These are phyloP conservation scores for Podotricha telesiphe DNA, from an alignment of 2,888 invertebrate species.

Conservation along the genomic window DNA sequence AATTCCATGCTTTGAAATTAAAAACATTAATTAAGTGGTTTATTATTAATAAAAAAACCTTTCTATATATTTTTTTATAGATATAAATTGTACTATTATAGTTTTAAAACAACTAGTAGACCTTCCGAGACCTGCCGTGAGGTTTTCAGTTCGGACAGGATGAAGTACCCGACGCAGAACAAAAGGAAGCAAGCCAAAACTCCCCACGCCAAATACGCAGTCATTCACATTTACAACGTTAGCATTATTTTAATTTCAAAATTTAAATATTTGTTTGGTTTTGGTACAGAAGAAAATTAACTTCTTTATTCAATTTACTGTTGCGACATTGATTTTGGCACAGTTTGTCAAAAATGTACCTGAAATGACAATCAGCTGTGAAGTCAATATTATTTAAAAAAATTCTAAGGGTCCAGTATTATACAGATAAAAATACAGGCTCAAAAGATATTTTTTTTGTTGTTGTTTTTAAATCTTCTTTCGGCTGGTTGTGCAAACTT, in stretches of 20 bases:
- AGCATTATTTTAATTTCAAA: neutral
- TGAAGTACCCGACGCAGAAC: conserved; percentile 33
- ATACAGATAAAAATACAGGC: neutral
- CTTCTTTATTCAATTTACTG: conserved; percentile 22
- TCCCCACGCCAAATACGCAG: conserved; percentile 38
- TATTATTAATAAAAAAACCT: neutral
- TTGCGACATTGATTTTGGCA: conserved; percentile 33
- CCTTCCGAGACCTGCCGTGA: conserved; percentile 41
- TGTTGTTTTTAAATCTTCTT: no score
- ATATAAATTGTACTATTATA: neutral
- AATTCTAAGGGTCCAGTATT: neutral
- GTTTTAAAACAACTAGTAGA: neutral
- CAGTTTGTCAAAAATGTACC: neutral
- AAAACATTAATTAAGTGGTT: no score
- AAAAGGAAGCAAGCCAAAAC: conserved; percentile 43
- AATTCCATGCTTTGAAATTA: no score
- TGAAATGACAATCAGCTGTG: neutral
- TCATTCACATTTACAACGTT: conserved; percentile 23
- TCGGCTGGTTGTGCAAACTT: no score
- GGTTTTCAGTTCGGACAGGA: conserved; percentile 44
- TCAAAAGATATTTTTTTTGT: neutral
- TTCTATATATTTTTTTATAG: neutral
- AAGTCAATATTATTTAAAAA: neutral
- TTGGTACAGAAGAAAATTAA: neutral
- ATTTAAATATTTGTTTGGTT: neutral